phyloP scores from a whole-genome alignment of 2,888 invertebrate genomes.

The Euspilapteryx auroguttella region DNA sequence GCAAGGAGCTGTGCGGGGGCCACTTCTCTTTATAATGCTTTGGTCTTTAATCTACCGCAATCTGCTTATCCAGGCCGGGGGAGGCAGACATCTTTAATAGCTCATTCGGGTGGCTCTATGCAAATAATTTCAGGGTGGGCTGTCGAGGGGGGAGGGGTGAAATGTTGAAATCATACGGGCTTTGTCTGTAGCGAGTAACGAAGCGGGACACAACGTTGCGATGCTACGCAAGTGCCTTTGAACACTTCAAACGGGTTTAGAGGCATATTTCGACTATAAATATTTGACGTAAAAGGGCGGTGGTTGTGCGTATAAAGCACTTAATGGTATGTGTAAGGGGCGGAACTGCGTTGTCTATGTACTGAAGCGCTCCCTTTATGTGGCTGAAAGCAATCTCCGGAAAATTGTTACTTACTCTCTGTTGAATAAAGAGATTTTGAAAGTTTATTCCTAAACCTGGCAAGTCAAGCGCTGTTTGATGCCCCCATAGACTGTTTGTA shows the following conservation, averaged over 20 bases:
- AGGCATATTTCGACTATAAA: conserved; percentile 46
- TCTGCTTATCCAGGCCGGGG: conserved; percentile 50
- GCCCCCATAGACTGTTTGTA: too few relatives aligned
- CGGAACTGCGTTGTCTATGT: background rate
- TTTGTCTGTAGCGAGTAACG: conserved; percentile 55
- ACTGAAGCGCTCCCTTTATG: background rate
- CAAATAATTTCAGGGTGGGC: conserved; percentile 52
- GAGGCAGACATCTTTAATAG: conserved; percentile 55
- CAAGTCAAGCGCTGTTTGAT: too few relatives aligned
- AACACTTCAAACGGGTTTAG: conserved; percentile 38
- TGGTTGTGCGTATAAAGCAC: conserved; percentile 11
- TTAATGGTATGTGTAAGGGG: background rate
- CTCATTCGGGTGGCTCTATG: conserved; percentile 58
- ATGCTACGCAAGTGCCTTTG: conserved; percentile 44
- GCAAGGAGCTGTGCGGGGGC: conserved; percentile 21
- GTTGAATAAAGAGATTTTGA: too few relatives aligned
- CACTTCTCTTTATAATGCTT: conserved; percentile 39
- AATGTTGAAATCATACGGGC: conserved; percentile 53
- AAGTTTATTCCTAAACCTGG: too few relatives aligned
- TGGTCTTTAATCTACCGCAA: conserved; percentile 61
- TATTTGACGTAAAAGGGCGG: conserved; percentile 33
- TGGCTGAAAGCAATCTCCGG: background rate
- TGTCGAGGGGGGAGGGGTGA: conserved; percentile 15
- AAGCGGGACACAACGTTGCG: conserved; percentile 50
- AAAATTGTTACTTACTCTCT: too few relatives aligned